These are phyloP conservation scores for Dryobates pubescens DNA, from an alignment of 2,797 vertebrate genomes.

Conservation along the genomic window DNA sequence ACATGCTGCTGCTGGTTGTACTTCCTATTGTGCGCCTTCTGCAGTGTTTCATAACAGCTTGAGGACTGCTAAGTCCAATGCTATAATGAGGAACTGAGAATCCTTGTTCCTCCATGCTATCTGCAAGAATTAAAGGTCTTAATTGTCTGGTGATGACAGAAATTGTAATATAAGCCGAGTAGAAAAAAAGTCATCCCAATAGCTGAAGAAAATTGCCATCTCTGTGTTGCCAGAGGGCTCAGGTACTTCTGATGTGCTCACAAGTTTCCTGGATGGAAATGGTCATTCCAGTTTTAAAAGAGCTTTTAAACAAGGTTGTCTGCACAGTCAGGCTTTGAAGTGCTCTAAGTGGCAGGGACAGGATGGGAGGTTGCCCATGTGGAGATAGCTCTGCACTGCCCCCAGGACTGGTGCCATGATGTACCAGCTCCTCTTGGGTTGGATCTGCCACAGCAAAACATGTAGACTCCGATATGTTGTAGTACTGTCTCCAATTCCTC, in stretches of 20 bases:
- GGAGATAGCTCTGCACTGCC: not conserved
- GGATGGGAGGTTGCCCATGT: not conserved
- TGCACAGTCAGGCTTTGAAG: not conserved
- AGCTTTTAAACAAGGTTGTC: not conserved
- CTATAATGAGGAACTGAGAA: conserved; percentile 68
- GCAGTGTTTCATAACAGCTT: conserved; percentile 69
- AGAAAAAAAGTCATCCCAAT: not conserved
- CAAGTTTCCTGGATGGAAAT: not conserved
- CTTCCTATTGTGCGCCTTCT: conserved; percentile 76
- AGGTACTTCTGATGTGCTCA: not conserved
- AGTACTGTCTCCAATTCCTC: not conserved
- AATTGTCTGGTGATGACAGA: not conserved
- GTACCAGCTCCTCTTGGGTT: not conserved
- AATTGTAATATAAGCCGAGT: conserved; percentile 3
- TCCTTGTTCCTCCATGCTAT: conserved; percentile 63
- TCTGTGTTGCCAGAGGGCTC: not conserved
- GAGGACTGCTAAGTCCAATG: not conserved
- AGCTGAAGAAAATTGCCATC: not conserved
- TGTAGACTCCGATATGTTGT: accelerated
- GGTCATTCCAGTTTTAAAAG: not conserved
- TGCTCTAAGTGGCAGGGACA: not conserved
- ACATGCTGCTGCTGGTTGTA: conserved; percentile 42
- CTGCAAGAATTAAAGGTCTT: conserved; percentile 24
- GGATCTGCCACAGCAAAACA: not conserved
- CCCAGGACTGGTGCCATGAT: accelerated